phyloP scores from a whole-genome alignment of 1,140 invertebrate genomes.

The Leucophenga varia region DNA sequence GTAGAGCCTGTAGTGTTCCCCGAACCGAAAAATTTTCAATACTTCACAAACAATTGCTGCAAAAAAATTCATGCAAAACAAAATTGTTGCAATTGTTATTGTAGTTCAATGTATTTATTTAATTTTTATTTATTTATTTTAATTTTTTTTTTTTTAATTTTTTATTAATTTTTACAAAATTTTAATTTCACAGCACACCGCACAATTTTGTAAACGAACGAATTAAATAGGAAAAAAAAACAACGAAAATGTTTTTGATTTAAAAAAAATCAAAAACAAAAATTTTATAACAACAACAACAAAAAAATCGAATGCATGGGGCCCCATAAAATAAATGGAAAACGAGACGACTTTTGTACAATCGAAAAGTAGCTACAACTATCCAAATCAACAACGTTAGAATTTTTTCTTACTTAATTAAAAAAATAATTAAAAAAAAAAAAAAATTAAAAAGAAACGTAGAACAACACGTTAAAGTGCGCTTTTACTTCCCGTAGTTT shows the following conservation, averaged over 20 bases:
- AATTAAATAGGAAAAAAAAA: slow-evolving; percentile 40
- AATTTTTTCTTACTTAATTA: slow-evolving; percentile 53
- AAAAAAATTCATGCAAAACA: slow-evolving; percentile 9
- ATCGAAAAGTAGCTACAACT: slow-evolving; percentile 25
- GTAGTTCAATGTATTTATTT: neutral
- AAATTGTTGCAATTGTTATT: slow-evolving; percentile 19
- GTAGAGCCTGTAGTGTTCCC: too few species aligned
- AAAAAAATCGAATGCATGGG: slow-evolving; percentile 45
- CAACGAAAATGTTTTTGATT: too few species aligned
- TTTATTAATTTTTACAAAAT: too few species aligned
- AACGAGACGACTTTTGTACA: slow-evolving; percentile 28
- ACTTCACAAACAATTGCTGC: too few species aligned
- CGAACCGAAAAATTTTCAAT: too few species aligned
- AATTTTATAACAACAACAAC: slow-evolving; percentile 24
- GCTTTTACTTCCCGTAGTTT: slow-evolving; percentile 28
- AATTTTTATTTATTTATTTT: neutral
- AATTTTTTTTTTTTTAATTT: neutral
- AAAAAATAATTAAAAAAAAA: too few species aligned
- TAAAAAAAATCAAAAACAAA: slow-evolving; percentile 15
- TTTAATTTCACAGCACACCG: slow-evolving; percentile 32
- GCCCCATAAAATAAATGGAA: slow-evolving; percentile 24
- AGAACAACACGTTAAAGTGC: too few species aligned
- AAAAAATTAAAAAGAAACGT: too few species aligned
- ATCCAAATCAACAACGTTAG: slow-evolving; percentile 31
- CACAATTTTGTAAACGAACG: slow-evolving; percentile 54